Percentiles rank a stretch among this genome's conserved stretches.
phyloP scores from a whole-genome alignment of 1,140 invertebrate species.

The Drosophila insularis region DNA sequence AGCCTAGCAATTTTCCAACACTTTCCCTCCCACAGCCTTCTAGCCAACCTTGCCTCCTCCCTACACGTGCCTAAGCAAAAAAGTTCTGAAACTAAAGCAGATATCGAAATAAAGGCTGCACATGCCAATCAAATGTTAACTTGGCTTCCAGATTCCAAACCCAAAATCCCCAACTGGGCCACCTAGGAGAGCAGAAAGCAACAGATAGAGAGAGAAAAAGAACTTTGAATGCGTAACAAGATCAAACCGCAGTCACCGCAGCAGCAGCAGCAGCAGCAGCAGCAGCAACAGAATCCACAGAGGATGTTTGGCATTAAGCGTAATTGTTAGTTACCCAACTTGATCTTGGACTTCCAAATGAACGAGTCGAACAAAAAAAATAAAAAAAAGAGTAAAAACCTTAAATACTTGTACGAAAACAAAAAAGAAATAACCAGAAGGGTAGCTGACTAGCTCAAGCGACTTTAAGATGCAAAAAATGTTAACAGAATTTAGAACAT shows the following conservation, averaged over 20 bases:
- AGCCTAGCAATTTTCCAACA: slow-evolving; percentile 38
- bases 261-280: slow-evolving; percentile 10
- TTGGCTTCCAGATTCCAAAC: slow-evolving; percentile 41
- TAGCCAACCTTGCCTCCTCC: background rate
- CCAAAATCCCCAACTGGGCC: slow-evolving; percentile 32
- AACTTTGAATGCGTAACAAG: slow-evolving; percentile 72
- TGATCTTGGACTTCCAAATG: slow-evolving; percentile 25
- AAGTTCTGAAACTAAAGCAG: slow-evolving; percentile 22
- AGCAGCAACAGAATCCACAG: slow-evolving; percentile 37
- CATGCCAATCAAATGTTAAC: slow-evolving; percentile 61
- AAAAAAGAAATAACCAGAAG: slow-evolving; percentile 40
- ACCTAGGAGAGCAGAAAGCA: slow-evolving; percentile 39
- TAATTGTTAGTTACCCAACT: slow-evolving; percentile 68
- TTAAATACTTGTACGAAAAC: slow-evolving; percentile 76
- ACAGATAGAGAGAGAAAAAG: slow-evolving; percentile 11
- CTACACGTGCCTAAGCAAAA: background rate
- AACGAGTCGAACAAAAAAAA: slow-evolving; percentile 16
- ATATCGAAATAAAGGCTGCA: slow-evolving; percentile 20
- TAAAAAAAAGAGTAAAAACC: slow-evolving; percentile 53
- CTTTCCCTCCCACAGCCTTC: slow-evolving; percentile 19
- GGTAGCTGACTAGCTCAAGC: slow-evolving; percentile 57
- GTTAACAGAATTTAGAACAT: background rate
- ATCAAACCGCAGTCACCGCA: slow-evolving; percentile 77
- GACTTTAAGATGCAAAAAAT: slow-evolving; percentile 30
- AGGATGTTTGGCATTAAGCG: slow-evolving; percentile 79